Conservation (phyloP, 2,888 invertebrate genomes). For the Sarcophaga variegata region DNA sequence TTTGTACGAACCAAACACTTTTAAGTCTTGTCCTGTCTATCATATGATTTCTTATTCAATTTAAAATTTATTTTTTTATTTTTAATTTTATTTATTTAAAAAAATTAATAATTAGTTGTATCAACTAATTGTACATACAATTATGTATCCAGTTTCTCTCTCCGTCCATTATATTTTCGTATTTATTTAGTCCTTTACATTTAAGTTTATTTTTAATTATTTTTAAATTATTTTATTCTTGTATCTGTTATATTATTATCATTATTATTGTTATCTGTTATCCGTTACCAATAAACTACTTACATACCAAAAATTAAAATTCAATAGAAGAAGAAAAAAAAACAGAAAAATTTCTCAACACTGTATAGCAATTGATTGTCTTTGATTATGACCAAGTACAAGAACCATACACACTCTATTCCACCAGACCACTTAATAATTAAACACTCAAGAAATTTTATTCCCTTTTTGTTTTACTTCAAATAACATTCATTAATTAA, state of each 20-base stretch:
- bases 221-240: neutral
- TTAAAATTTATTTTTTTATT: neutral
- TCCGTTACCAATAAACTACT: neutral
- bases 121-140: neutral
- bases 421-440: slow-evolving; percentile 28
- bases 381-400: slow-evolving; percentile 52
- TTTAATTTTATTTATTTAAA: neutral
- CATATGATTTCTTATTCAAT: neutral
- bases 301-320: neutral
- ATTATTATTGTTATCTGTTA: neutral
- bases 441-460: slow-evolving; percentile 1
- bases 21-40: neutral
- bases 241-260: neutral
- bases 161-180: too few species aligned
- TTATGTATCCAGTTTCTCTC: too few species aligned
- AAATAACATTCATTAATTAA: slow-evolving; percentile 28
- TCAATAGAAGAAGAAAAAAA: neutral
- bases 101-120: slow-evolving; percentile 19
- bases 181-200: too few species aligned
- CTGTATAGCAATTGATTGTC: slow-evolving; percentile 24
- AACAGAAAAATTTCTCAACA: slow-evolving; percentile 32
- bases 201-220: slow-evolving; percentile 16
- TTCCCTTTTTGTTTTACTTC: slow-evolving; percentile 41
- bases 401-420: slow-evolving; percentile 58
- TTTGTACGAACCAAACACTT: neutral